Evolutionary conservation across 92 coral and sea anemone genomes (phyloP).

Genomic region (Palythoa heliodiscus): DNA sequence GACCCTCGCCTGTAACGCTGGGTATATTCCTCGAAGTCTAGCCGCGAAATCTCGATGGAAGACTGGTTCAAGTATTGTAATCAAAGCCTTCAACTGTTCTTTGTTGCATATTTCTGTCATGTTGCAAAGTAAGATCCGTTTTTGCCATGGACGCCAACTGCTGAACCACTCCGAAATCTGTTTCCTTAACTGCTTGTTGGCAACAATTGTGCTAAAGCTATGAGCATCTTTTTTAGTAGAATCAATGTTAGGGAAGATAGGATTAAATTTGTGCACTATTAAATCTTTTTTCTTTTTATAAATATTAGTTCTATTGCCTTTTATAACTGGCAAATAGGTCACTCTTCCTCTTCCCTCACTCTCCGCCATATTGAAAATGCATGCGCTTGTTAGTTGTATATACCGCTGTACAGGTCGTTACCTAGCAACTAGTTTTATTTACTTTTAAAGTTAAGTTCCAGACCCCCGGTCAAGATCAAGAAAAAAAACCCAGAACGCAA

Average conservation of each 20-base stretch:
- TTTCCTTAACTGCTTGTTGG: slow-evolving; percentile 81
- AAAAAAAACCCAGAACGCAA: too few species aligned
- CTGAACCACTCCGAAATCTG: slow-evolving; percentile 90
- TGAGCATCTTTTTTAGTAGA: slow-evolving; percentile 66
- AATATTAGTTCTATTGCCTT: slow-evolving; percentile 17
- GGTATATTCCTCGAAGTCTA: slow-evolving; percentile 86
- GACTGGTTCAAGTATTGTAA: slow-evolving; percentile 92
- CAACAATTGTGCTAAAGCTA: slow-evolving; percentile 72
- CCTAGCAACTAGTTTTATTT: slow-evolving; percentile 33
- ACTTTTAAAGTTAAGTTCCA: neutral
- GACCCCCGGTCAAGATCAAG: too few species aligned
- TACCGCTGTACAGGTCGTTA: slow-evolving; percentile 45
- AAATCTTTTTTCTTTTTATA: slow-evolving; percentile 44
- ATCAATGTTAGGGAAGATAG: slow-evolving; percentile 74
- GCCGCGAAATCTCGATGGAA: slow-evolving; percentile 94
- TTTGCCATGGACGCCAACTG: slow-evolving; percentile 95
- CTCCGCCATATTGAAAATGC: slow-evolving; percentile 62
- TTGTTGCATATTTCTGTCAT: slow-evolving; percentile 88
- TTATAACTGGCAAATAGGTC: slow-evolving; percentile 50
- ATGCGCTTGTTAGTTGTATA: neutral
- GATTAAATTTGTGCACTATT: slow-evolving; percentile 50
- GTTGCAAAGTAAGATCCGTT: slow-evolving; percentile 85
- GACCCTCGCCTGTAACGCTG: slow-evolving; percentile 58
- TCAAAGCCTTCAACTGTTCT: slow-evolving; percentile 74
- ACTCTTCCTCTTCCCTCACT: slow-evolving; percentile 28